These are phyloP conservation scores for Nannoperca obscura DNA, from an alignment of 2,797 vertebrate species.

Conservation along the genomic window DNA sequence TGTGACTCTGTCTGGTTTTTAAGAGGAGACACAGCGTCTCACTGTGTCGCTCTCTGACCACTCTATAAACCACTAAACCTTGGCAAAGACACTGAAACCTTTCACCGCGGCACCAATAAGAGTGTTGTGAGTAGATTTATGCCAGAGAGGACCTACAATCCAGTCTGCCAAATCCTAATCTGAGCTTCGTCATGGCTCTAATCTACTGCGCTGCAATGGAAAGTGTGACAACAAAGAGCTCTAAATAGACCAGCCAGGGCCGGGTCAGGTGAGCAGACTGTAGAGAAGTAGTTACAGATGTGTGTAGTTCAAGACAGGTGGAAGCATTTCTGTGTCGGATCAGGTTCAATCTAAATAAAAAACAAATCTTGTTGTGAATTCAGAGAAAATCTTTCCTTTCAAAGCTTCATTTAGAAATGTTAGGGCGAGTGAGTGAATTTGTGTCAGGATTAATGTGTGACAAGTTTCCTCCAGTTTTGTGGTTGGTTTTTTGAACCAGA, in stretches of 20 bases:
- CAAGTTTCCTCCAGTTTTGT: background rate
- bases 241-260: slow-evolving; percentile 58
- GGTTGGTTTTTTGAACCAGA: background rate
- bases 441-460: background rate
- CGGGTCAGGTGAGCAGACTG: slow-evolving; percentile 36
- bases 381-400: background rate
- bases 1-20: background rate
- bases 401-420: background rate
- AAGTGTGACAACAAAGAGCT: slow-evolving; percentile 65
- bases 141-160: slow-evolving; percentile 49
- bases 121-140: slow-evolving; percentile 60
- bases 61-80: slow-evolving; percentile 15
- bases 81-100: slow-evolving; percentile 51
- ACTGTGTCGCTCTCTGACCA: slow-evolving; percentile 15
- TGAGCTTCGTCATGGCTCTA: slow-evolving; percentile 53
- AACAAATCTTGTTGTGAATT: background rate
- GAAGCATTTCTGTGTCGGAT: background rate
- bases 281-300: slow-evolving; percentile 18
- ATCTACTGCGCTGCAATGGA: slow-evolving; percentile 56
- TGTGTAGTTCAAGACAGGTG: background rate
- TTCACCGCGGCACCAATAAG: slow-evolving; percentile 52
- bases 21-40: background rate
- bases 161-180: slow-evolving; percentile 78
- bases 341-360: background rate
- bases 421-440: background rate